Base-by-base conservation (phyloP, 1,140 invertebrate species). In the Octopus bimaculoides region DNA sequence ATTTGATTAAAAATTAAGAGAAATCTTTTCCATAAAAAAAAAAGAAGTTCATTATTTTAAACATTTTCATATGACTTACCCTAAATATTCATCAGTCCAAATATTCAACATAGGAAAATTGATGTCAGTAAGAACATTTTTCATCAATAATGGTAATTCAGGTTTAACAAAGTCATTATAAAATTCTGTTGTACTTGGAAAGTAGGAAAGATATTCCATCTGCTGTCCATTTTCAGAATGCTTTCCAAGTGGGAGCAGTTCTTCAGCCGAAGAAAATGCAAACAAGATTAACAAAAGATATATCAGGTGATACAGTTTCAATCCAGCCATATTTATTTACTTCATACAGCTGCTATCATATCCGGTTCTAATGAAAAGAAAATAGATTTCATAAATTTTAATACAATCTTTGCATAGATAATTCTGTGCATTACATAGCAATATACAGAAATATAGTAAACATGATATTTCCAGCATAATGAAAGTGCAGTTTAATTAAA, bases 81-180 rank as follows among this genome's bases (percentile, higher is more conserved):
- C 81, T 41, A 89, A 81, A 82, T 88, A 89, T 9, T 83, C 82
- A 82, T 89, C 88, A 55, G 84, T 87, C 89, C 89, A 90, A n/a
- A 83, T 79, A 9, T 53, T 54, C 75, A 87, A 86, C 10, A 88
- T 88, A 53, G 87, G 85, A 76, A 84, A 84, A 14, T 83, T 55
- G 12, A 80, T 81, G 55, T 83, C 82, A 71, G 79, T 78, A 3
- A 87, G 79, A 17, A 85, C 83, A 54, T 83, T 81, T 75, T 84
- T 86, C 81, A 87, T 84, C 7, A 86, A 69, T 6, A 87, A 75
- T 14, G 85, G 85, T 74, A 84, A 78, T 10, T 83, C 80, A 52
- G 75, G 69, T 54, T 83, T 81, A 20, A 87, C 79, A 80, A 87
- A 87, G 73, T 86, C 81, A n/a, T 82, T 78, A 80, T 85, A 87